These are phyloP conservation scores for Mormyrops boulengeri DNA, from an alignment of 2,797 vertebrate species.

Conservation along the genomic window DNA sequence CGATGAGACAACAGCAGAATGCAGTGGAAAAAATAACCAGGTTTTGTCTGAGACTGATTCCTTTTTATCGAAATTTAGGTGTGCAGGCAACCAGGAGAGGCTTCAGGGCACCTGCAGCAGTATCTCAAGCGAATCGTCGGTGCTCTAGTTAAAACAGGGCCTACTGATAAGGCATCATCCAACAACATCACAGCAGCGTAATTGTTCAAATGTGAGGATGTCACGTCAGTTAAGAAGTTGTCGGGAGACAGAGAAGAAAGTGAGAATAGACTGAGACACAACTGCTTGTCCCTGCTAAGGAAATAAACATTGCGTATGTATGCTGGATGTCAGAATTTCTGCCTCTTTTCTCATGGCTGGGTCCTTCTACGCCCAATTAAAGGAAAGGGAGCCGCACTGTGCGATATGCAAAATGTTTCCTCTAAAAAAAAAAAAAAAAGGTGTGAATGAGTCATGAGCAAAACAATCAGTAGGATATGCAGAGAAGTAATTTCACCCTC, in stretches of 20 bases:
- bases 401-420: background rate
- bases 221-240: slow-evolving; percentile 30
- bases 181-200: slow-evolving; percentile 23
- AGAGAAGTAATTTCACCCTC: background rate
- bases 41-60: slow-evolving; percentile 43
- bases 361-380: background rate
- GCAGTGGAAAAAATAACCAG: slow-evolving; percentile 23
- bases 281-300: background rate
- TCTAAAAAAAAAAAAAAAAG: background rate
- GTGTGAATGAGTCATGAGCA: background rate
- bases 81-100: slow-evolving; percentile 30
- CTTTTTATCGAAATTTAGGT: slow-evolving; percentile 38
- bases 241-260: background rate
- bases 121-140: slow-evolving; percentile 32
- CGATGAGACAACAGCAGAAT: background rate
- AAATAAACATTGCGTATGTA: background rate
- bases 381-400: background rate
- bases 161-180: slow-evolving; percentile 32
- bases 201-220: slow-evolving; percentile 47
- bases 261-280: background rate
- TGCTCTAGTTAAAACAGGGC: slow-evolving; percentile 41
- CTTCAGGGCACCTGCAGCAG: slow-evolving; percentile 20
- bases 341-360: background rate
- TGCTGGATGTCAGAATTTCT: background rate
- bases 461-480: background rate